These are phyloP conservation scores for Ametastegia equiseti DNA, from an alignment of 2,888 invertebrate species.

Conservation along the genomic window DNA sequence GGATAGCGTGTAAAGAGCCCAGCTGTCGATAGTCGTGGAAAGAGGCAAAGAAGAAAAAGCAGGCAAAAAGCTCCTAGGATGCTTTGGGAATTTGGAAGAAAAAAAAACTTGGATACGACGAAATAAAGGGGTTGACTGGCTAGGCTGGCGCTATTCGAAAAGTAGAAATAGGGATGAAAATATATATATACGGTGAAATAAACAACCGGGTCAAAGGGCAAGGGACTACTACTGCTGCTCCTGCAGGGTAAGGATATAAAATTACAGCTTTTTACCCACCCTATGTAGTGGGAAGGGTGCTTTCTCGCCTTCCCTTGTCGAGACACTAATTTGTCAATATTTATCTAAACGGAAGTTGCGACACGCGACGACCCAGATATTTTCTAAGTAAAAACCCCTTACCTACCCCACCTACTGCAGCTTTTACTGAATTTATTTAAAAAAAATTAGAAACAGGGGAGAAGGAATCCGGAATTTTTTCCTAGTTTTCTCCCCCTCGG, in stretches of 20 bases:
- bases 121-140: background rate
- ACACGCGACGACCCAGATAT: slow-evolving; percentile 41
- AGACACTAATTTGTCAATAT: slow-evolving; percentile 31
- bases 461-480: too few species aligned
- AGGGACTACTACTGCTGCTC: too few species aligned
- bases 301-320: background rate
- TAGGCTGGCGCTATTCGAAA: too few species aligned
- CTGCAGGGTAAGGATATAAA: slow-evolving; percentile 8
- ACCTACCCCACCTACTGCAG: too few species aligned
- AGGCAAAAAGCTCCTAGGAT: background rate
- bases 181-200: too few species aligned
- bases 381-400: background rate
- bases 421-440: background rate
- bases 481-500: too few species aligned
- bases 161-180: too few species aligned
- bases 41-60: too few species aligned
- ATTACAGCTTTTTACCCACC: background rate
- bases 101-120: background rate
- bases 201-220: background rate
- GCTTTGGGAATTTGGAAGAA: background rate
- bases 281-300: background rate
- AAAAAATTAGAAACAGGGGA: background rate
- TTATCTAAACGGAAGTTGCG: slow-evolving; percentile 23
- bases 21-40: background rate
- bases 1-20: background rate